Evolutionary conservation across 1,140 invertebrate species (phyloP).

Genomic region (Leptopilina boulardi): DNA sequence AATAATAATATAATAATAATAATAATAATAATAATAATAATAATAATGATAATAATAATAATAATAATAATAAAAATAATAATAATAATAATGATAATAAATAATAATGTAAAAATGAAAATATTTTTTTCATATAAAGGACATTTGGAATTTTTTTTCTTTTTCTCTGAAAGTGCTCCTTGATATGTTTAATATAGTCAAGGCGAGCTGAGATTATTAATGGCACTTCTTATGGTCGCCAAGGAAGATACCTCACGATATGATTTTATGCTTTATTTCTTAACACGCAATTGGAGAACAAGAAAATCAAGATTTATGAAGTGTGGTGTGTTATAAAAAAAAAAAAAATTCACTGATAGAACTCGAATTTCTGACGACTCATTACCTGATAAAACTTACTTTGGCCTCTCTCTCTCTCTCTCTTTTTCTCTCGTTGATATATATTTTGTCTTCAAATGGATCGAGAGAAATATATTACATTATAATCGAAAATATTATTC

Average conservation of each 20-base stretch:
- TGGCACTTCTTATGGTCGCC: neutral
- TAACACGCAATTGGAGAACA: neutral
- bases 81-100: too few species aligned
- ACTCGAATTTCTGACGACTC: neutral
- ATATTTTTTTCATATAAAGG: neutral
- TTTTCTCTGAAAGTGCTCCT: neutral
- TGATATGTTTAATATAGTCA: neutral
- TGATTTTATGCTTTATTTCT: neutral
- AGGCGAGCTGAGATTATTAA: neutral
- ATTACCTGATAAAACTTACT: neutral
- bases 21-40: too few species aligned
- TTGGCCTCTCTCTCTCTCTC: neutral
- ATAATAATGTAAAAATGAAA: too few species aligned
- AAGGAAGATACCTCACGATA: neutral
- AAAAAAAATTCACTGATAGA: neutral
- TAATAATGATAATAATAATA: too few species aligned
- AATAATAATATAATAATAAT: too few species aligned
- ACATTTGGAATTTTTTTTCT: neutral
- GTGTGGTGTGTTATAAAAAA: neutral
- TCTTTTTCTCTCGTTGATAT: too few species aligned
- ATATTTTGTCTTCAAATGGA: too few species aligned
- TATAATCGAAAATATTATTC: too few species aligned
- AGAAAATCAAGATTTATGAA: conserved; percentile 14
- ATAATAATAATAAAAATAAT: too few species aligned
- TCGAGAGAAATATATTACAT: too few species aligned